These are phyloP conservation scores for Malacoctenus gilli DNA, from an alignment of 2,797 vertebrate genomes.

Conservation along the genomic window DNA sequence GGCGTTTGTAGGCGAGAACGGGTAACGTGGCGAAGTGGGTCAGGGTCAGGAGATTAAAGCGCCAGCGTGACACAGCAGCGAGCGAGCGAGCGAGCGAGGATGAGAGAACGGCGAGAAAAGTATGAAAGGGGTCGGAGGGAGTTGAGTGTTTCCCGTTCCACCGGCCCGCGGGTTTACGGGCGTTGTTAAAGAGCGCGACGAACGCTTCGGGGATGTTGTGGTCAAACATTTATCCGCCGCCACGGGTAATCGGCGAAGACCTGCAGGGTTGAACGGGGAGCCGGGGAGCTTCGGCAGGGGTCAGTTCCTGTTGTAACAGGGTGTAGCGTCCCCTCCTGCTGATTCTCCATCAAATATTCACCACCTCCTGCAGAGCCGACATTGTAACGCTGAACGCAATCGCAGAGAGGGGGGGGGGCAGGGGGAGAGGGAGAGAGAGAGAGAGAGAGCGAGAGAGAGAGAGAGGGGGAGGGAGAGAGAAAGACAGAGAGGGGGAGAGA, in stretches of 20 bases:
- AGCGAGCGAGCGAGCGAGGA: neutral
- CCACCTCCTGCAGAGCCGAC: slow-evolving; percentile 63
- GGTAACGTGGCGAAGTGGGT: slow-evolving; percentile 52
- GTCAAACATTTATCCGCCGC: slow-evolving; percentile 15
- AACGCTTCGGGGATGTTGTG: neutral
- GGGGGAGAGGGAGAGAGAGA: slow-evolving; percentile 23
- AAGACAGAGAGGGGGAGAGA: slow-evolving; percentile 37
- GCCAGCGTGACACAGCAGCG: slow-evolving; percentile 11
- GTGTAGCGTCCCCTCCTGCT: slow-evolving; percentile 45
- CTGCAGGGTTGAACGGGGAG: slow-evolving; percentile 17
- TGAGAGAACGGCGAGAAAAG: neutral
- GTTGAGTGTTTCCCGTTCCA: neutral
- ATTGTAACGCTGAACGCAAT: slow-evolving; percentile 59
- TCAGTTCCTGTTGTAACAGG: slow-evolving; percentile 45
- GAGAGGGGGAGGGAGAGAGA: slow-evolving; percentile 57
- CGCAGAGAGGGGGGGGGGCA: slow-evolving; percentile 28
- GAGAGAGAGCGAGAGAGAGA: slow-evolving; percentile 26
- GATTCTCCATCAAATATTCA: slow-evolving; percentile 76
- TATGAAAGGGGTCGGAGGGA: neutral
- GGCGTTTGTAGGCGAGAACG: slow-evolving; percentile 43
- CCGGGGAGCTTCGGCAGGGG: slow-evolving; percentile 26
- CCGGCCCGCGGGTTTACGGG: neutral
- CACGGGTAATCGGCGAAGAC: slow-evolving; percentile 7
- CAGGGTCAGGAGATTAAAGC: slow-evolving; percentile 39
- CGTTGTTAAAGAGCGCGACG: slow-evolving; percentile 4